Base-by-base conservation (phyloP, 2,797 vertebrate species). In the Avahi laniger region DNA sequence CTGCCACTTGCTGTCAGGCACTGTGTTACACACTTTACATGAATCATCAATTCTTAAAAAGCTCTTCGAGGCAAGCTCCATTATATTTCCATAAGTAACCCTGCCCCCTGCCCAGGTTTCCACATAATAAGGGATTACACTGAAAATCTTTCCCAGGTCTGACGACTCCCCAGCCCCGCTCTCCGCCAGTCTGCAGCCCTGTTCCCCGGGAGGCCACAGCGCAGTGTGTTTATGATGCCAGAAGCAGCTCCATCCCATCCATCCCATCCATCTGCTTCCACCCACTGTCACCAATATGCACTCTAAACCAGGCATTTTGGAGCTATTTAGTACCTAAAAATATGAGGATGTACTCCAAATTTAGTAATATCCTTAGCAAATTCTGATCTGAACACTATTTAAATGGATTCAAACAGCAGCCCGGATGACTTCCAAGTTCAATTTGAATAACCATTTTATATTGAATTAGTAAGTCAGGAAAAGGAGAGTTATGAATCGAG, bases 381-480 rank as follows among this genome's bases (percentile, higher is more conserved):
- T 43, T 78, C 54, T 84, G 78, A 50, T 72, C 54, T 63, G n/a
- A 88, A 50, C 28, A 43, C 1, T 1, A 0, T 96, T 79, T 18
- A 50, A 91, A 73, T 33, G 63, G 22, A 61, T 48, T 73, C 75
- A 82, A 69, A 28, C n/a, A 81, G 63, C 59, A 85, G 50, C 13
- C 48, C 70, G 41, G 54, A 7, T 38, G 22, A 80, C 78, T 80
- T 57, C 61, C 41, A 93, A 63, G n/a, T 72, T 96, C 33, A 0
- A n/a, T 52, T 28, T 18, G 33, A 87, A 26, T 63, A 76, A 81
- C 28, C 28, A 69, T 54, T 81, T 91, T 76, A 72, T 43, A 63
- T 15, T 61, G 89, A 88, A 89, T 92, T 76, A 84, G 82, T 35
- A 84, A 81, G 28, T 82, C 76, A 80, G 80, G 26, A 48, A 81